Evolutionary conservation across 1,140 invertebrate genomes (phyloP).

Genomic region (Oreohelix idahoensis): DNA sequence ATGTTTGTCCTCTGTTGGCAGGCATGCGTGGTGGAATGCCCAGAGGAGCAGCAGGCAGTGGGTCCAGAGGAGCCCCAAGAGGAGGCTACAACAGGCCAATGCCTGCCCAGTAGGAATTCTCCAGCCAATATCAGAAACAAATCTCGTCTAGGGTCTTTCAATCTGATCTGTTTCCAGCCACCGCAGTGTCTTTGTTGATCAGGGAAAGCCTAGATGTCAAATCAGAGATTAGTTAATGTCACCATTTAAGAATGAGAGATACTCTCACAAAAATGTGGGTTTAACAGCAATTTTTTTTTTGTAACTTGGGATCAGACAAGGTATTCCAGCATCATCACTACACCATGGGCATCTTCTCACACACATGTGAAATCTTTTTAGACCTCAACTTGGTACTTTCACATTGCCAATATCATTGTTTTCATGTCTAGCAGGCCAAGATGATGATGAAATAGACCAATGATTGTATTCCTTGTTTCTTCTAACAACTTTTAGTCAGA

Average conservation of each 20-base stretch:
- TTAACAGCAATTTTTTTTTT: not conserved
- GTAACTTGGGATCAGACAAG: not conserved
- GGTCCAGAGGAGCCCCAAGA: not conserved
- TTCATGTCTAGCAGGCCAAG: not conserved
- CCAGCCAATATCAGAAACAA: not conserved
- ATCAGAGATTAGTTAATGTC: not conserved
- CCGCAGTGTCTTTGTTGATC: not conserved
- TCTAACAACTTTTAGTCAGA: no score
- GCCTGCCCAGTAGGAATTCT: constrained; percentile 22
- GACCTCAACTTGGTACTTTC: not conserved
- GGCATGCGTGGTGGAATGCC: constrained; percentile 36
- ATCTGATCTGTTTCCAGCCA: not conserved
- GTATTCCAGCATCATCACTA: not conserved
- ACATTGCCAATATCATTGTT: not conserved
- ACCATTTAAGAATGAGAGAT: not conserved
- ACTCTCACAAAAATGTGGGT: not conserved
- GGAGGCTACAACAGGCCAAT: constrained; percentile 6
- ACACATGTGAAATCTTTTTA: constrained; percentile 21
- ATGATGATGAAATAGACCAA: no score
- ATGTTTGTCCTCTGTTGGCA: constrained; percentile 13
- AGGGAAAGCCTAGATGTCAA: not conserved
- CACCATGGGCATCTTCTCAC: not conserved
- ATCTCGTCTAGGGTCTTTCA: not conserved
- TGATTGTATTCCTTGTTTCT: no score
- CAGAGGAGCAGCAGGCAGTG: constrained; percentile 8